A percentile compares a stretch with the other conserved stretches of the same genome.
These are phyloP conservation scores for Pandemis heparana DNA, from an alignment of 2,888 invertebrate genomes.

Conservation along the genomic window DNA sequence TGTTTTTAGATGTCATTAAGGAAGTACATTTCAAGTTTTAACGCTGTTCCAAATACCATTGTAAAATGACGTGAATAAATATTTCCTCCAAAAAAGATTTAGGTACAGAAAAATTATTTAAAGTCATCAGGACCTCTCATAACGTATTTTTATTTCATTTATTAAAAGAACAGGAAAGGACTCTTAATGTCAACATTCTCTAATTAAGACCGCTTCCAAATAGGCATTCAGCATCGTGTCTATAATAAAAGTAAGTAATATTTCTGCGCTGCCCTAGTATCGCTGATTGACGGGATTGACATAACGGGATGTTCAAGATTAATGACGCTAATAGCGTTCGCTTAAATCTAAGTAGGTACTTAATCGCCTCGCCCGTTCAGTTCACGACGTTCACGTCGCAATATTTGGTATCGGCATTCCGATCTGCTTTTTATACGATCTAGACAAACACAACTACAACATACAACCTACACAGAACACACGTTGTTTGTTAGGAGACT, in stretches of 20 bases:
- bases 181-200: too few species aligned
- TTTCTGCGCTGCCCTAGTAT: constrained; percentile 47
- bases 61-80: too few species aligned
- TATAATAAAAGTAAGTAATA: constrained; percentile 8
- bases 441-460: constrained; percentile 30
- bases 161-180: too few species aligned
- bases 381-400: constrained; percentile 48
- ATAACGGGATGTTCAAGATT: constrained; percentile 73
- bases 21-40: too few species aligned
- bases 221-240: not conserved
- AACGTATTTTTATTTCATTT: too few species aligned
- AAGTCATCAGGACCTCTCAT: too few species aligned
- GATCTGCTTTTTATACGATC: constrained; percentile 52
- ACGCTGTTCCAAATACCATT: too few species aligned
- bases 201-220: not conserved
- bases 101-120: too few species aligned
- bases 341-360: constrained; percentile 52
- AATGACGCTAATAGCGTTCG: constrained; percentile 61
- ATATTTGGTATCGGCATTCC: constrained; percentile 55
- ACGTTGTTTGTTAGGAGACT: not conserved
- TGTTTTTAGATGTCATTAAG: too few species aligned
- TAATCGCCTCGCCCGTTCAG: constrained; percentile 53
- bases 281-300: constrained; percentile 51
- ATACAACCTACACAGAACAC: constrained; percentile 27
- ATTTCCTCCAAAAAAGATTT: too few species aligned